Percentiles rank a stretch among this genome's conserved stretches.
These are phyloP conservation scores for Eupithecia insigniata DNA, from an alignment of 2,888 invertebrate species.

Conservation along the genomic window DNA sequence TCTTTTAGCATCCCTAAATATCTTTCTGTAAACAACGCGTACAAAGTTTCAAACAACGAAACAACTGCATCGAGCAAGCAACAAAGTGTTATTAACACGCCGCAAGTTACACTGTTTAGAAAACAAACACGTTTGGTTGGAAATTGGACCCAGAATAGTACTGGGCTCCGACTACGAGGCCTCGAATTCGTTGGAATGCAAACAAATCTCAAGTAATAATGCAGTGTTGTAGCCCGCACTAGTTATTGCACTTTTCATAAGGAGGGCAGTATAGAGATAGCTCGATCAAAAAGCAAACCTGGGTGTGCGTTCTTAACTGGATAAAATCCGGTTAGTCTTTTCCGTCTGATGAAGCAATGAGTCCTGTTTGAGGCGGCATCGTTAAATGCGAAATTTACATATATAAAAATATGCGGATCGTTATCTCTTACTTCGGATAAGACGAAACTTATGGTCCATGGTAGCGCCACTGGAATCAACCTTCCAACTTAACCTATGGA, in stretches of 20 bases:
- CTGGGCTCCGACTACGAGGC: constrained; percentile 6
- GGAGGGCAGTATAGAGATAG: too few species aligned
- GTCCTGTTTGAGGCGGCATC: background rate
- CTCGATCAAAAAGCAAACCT: background rate
- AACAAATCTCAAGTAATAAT: background rate
- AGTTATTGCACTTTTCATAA: too few species aligned
- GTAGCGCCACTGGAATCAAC: too few species aligned
- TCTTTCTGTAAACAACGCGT: background rate
- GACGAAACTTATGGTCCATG: too few species aligned
- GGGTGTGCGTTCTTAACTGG: background rate
- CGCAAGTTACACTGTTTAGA: constrained; percentile 43
- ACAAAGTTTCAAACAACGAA: constrained; percentile 19
- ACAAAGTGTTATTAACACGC: constrained; percentile 38
- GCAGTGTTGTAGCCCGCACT: too few species aligned
- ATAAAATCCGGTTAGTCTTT: background rate
- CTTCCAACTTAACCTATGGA: too few species aligned
- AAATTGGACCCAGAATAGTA: constrained; percentile 44
- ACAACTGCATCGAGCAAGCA: constrained; percentile 24
- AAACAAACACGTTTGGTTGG: constrained; percentile 46
- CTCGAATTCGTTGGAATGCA: background rate
- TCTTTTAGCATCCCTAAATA: background rate
- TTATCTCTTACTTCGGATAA: too few species aligned
- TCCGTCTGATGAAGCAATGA: background rate
- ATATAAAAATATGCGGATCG: too few species aligned
- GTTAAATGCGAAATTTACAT: too few species aligned